phyloP scores from a whole-genome alignment of 2,797 vertebrate species.

The Vipera latastei region DNA sequence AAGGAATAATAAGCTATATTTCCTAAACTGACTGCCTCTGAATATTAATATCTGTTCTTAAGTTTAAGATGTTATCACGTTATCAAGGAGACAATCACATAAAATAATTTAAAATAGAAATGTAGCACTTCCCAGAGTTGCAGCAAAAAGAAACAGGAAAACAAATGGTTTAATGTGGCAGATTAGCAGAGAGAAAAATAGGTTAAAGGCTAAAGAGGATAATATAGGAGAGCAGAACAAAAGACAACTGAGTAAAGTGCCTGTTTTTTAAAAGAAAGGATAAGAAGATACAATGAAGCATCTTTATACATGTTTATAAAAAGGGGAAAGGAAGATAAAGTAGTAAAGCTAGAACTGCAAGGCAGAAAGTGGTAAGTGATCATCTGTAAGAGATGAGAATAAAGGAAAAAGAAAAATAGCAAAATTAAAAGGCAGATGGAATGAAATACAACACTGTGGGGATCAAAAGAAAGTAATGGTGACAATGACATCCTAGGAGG shows the following conservation, averaged over 20 bases:
- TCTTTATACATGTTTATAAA: not conserved
- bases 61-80: not conserved
- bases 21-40: not conserved
- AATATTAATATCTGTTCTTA: not conserved
- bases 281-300: not conserved
- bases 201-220: not conserved
- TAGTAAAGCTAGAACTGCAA: not conserved
- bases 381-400: not conserved
- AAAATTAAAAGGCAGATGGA: not conserved
- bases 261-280: not conserved
- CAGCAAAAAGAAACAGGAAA: not conserved
- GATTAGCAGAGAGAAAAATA: not conserved
- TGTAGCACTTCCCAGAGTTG: not conserved
- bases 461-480: not conserved
- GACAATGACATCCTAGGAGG: not conserved
- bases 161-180: not conserved
- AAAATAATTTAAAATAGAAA: not conserved
- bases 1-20: not conserved
- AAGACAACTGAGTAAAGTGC: not conserved
- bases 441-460: not conserved
- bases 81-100: not conserved
- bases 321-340: not conserved
- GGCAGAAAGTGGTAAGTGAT: not conserved
- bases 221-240: not conserved
- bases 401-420: not conserved